Percentiles rank a stretch among this genome's conserved stretches.
These are phyloP conservation scores for Cyanoliseus patagonus DNA, from an alignment of 2,113 vertebrate species.

Conservation along the genomic window DNA sequence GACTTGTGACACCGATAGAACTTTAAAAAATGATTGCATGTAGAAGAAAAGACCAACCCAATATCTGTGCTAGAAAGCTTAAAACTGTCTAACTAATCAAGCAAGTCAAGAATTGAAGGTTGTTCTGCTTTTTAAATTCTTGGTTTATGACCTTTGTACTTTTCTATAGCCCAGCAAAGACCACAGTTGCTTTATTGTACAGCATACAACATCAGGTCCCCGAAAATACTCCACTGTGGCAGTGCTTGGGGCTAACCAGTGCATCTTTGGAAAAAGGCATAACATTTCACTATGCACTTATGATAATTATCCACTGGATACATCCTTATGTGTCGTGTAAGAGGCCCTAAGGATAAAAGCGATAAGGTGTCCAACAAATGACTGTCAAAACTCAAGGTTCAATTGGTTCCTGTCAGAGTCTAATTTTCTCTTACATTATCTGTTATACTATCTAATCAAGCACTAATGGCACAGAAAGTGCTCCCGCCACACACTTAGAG, in stretches of 20 bases:
- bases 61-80: background rate
- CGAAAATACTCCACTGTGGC: background rate
- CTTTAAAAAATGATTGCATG: background rate
- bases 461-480: constrained; percentile 52
- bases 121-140: background rate
- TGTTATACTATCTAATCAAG: constrained; percentile 61
- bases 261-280: background rate
- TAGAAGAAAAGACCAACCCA: background rate
- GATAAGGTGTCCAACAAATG: constrained; percentile 11
- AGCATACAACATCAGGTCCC: background rate
- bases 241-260: background rate
- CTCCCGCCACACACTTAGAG: constrained; percentile 44
- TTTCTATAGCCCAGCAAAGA: background rate
- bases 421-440: constrained; percentile 64
- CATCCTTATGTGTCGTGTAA: background rate
- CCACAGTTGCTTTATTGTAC: background rate
- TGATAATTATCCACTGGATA: constrained; percentile 35
- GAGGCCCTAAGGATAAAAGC: constrained; percentile 13
- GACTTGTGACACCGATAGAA: background rate
- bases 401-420: constrained; percentile 55
- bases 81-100: background rate
- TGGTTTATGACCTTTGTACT: background rate
- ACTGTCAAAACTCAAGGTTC: constrained; percentile 54
- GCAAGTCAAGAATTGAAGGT: background rate
- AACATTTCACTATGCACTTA: constrained; percentile 25